phyloP scores from a whole-genome alignment of 2,797 vertebrate species.

The Poecilia velifera region DNA sequence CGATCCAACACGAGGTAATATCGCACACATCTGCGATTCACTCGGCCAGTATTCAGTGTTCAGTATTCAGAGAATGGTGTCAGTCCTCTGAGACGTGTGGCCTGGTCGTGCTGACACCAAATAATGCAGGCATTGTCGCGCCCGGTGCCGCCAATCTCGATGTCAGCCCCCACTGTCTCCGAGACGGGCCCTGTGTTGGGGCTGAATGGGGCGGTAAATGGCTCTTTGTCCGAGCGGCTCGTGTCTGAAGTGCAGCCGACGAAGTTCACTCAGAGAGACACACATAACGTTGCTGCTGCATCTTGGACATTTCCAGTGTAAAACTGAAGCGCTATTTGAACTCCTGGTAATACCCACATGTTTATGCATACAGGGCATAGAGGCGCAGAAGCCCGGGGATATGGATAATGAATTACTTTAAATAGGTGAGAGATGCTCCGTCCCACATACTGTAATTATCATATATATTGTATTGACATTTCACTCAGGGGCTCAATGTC shows the following conservation, averaged over 20 bases:
- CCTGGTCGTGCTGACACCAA: slow-evolving; percentile 42
- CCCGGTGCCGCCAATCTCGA: slow-evolving; percentile 50
- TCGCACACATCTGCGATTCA: slow-evolving; percentile 5
- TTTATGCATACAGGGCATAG: background rate
- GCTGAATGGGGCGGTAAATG: slow-evolving; percentile 64
- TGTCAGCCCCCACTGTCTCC: slow-evolving; percentile 68
- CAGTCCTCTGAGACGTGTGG: slow-evolving; percentile 30
- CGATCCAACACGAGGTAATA: background rate
- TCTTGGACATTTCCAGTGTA: slow-evolving; percentile 22
- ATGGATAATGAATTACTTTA: slow-evolving; percentile 66
- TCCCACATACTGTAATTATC: slow-evolving; percentile 65
- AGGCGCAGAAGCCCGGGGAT: slow-evolving; percentile 32
- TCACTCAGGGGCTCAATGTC: slow-evolving; percentile 55
- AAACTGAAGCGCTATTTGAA: background rate
- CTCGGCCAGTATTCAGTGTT: background rate
- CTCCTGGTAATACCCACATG: background rate
- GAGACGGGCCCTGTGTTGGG: slow-evolving; percentile 33
- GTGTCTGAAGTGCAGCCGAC: slow-evolving; percentile 68
- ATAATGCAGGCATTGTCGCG: slow-evolving; percentile 71
- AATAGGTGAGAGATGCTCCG: slow-evolving; percentile 51
- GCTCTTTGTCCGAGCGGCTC: slow-evolving; percentile 66
- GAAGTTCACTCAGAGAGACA: slow-evolving; percentile 37
- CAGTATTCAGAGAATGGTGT: slow-evolving; percentile 21
- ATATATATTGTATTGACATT: slow-evolving; percentile 75
- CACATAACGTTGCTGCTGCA: slow-evolving; percentile 18